A percentile compares a stretch with the other conserved stretches of the same genome.
These are phyloP conservation scores for Alloplasta piceator DNA, from an alignment of 2,888 invertebrate genomes.

Conservation along the genomic window DNA sequence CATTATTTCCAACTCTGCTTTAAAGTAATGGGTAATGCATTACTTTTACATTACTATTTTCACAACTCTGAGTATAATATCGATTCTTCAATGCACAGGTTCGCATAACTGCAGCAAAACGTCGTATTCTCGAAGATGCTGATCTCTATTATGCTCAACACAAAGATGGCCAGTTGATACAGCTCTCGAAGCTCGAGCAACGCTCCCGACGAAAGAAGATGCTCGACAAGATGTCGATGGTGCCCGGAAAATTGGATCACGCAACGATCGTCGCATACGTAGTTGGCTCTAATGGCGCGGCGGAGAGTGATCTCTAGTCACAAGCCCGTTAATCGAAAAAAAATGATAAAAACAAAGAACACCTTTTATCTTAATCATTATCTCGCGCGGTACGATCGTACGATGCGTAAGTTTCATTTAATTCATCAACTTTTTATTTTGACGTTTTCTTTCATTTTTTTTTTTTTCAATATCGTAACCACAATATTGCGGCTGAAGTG, in stretches of 20 bases:
- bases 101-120: slow-evolving; percentile 90
- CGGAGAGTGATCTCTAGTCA: slow-evolving; percentile 63
- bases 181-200: slow-evolving; percentile 87
- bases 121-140: slow-evolving; percentile 92
- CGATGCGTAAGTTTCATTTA: slow-evolving; percentile 37
- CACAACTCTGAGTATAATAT: too few relatives aligned
- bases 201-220: slow-evolving; percentile 88
- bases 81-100: slow-evolving; percentile 69
- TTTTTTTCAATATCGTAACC: slow-evolving; percentile 15
- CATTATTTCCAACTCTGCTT: too few relatives aligned
- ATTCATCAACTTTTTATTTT: slow-evolving; percentile 1
- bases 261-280: slow-evolving; percentile 93
- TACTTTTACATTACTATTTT: too few relatives aligned
- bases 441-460: not conserved
- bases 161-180: slow-evolving; percentile 85
- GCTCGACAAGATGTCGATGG: slow-evolving; percentile 89
- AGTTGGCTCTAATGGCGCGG: slow-evolving; percentile 84
- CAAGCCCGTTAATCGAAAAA: slow-evolving; percentile 9
- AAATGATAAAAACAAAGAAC: slow-evolving; percentile 25
- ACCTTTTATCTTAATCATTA: slow-evolving; percentile 41
- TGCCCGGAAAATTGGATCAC: slow-evolving; percentile 95
- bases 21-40: too few relatives aligned
- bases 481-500: slow-evolving; percentile 29
- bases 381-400: slow-evolving; percentile 42
- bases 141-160: slow-evolving; percentile 89